A percentile compares a stretch with the other conserved stretches of the same genome.
Conservation (phyloP, 2,113 vertebrate genomes). For the Alosa alosa region DNA sequence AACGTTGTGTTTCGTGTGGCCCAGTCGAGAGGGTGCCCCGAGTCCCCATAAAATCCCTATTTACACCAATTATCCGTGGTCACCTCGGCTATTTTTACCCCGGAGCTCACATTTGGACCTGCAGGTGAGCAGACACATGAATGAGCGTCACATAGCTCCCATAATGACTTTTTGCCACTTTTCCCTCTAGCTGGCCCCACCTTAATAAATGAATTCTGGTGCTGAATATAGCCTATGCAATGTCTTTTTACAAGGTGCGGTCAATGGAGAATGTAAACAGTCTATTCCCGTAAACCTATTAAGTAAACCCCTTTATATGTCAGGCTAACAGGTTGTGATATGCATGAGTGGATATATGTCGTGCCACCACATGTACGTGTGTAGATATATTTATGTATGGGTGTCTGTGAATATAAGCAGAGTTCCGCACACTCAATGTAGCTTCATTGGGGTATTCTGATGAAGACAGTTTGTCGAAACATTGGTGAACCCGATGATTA, state of each 20-base stretch:
- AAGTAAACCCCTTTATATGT: neutral
- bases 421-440: too few relatives aligned
- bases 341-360: neutral
- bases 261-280: slow-evolving; percentile 8
- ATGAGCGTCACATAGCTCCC: neutral
- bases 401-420: neutral
- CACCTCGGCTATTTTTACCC: neutral
- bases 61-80: slow-evolving; percentile 9
- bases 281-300: slow-evolving; percentile 13
- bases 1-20: neutral
- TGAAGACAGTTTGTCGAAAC: too few relatives aligned
- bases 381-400: neutral
- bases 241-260: slow-evolving; percentile 4
- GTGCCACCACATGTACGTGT: neutral
- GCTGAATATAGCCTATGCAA: neutral
- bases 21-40: neutral
- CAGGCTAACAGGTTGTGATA: slow-evolving; percentile 10
- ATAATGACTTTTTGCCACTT: neutral
- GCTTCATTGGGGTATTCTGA: too few relatives aligned
- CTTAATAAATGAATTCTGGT: neutral
- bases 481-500: too few relatives aligned
- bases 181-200: neutral
- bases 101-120: neutral
- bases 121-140: neutral
- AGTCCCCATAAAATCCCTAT: slow-evolving; percentile 5